Evolutionary conservation across 2,113 vertebrate genomes (phyloP), one percentile per base, ranked within the genome.

Genomic region (Brachirus orientalis): DNA sequence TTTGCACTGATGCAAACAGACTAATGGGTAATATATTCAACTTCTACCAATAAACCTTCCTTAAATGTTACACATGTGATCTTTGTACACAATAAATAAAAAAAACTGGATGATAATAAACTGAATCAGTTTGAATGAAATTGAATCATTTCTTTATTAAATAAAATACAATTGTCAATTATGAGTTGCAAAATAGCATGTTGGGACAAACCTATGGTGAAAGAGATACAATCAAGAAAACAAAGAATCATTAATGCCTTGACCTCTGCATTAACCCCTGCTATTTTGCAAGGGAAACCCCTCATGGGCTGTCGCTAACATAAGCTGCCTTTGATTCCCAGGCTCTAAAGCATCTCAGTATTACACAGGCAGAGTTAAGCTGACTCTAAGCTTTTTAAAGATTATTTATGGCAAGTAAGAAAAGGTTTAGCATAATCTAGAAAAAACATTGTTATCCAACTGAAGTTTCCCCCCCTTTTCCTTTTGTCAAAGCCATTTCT

Each of bases 401-500:
- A 22, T 63, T 57, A 77, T 58, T 64, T 67, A 57, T 40, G 17
- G 76, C 13, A 44, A 54, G 17, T 7, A 22, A 50, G 22, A 35
- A 61, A 67, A 41, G 36, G 47, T 60, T 36, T 7, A 71, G 46
- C 13, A 46, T 52, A 14, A 37, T 47, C 58, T 35, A 61, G 47
- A 40, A 77, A 10, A 58, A 50, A 51, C 69, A 6, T 13, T 4
- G 22, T 28, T 8, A 36, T 51, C 0, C 11, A 19, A 37, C 6
- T 19, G 6, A 40, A 20, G 36, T 55, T 19, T 38, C 28, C 38
- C 19, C 10, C 44, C 6, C 16, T 22, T 67, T 69, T 72, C 45
- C 72, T 50, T 65, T 50, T 58, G 52, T 67, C 52, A 57, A 68
- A 61, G 47, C 22, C 14, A 13, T 60, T 59, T 60, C 82, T 68